Percentiles rank a stretch among this genome's conserved stretches.
Conservation (phyloP, 2,113 vertebrate genomes). For the Passer montanus region DNA sequence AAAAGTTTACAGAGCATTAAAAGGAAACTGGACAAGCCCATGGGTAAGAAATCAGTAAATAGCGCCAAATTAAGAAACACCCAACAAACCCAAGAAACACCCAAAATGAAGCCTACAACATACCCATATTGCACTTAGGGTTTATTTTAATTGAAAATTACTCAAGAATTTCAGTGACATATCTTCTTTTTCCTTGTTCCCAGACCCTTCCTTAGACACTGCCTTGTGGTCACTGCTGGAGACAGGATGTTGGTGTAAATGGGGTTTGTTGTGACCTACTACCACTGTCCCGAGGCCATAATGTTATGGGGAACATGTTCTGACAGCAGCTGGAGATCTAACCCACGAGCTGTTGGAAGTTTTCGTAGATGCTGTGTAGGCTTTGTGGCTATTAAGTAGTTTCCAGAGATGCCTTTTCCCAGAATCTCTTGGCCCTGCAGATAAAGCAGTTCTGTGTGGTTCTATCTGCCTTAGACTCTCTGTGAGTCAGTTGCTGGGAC, state of each 20-base stretch:
- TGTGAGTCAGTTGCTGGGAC: slow-evolving; percentile 43
- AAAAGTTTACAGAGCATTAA: neutral
- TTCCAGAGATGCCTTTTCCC: neutral
- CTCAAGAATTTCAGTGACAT: neutral
- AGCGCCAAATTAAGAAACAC: neutral
- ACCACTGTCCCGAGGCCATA: neutral
- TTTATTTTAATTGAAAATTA: neutral
- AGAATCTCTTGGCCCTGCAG: neutral
- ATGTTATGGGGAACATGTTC: neutral
- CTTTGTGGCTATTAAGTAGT: neutral
- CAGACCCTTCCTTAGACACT: neutral
- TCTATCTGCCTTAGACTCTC: neutral
- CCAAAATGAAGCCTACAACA: neutral
- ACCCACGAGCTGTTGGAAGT: neutral
- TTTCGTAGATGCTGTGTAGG: neutral
- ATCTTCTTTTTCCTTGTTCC: neutral
- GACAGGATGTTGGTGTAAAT: neutral
- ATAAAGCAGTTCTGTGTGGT: neutral
- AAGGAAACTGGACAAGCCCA: neutral
- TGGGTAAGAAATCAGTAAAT: neutral
- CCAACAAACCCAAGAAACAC: neutral
- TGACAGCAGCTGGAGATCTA: neutral
- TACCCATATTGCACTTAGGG: neutral
- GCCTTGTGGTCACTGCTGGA: neutral
- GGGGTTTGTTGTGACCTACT: neutral